Evolutionary conservation across 2,113 vertebrate species (phyloP).

Genomic region (Pelodiscus sinensis): DNA sequence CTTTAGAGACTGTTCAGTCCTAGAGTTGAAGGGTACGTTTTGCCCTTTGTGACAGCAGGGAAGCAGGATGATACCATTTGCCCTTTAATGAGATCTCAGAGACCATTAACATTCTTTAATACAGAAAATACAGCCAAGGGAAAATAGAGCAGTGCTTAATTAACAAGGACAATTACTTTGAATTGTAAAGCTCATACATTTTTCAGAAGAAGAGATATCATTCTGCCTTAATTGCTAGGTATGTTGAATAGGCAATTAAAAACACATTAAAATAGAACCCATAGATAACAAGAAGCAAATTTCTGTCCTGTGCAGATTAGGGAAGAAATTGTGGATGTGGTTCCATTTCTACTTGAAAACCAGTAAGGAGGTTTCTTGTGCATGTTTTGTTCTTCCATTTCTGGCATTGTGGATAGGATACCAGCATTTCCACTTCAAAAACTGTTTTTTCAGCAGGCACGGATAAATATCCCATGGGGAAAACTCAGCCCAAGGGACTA

Average conservation of each 20-base stretch:
- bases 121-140: slow-evolving; percentile 63
- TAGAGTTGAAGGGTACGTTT: not conserved
- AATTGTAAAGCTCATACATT: slow-evolving; percentile 76
- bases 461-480: not conserved
- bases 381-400: slow-evolving; percentile 34
- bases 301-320: slow-evolving; percentile 61
- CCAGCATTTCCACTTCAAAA: slow-evolving; percentile 28
- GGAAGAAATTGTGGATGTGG: slow-evolving; percentile 15
- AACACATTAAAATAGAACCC: slow-evolving; percentile 73
- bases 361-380: not conserved
- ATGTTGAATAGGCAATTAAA: slow-evolving; percentile 80
- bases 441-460: not conserved
- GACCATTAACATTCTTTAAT: slow-evolving; percentile 59
- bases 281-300: slow-evolving; percentile 60
- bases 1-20: not conserved
- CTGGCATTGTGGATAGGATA: slow-evolving; percentile 34
- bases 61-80: not conserved
- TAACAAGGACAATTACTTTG: slow-evolving; percentile 79
- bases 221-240: slow-evolving; percentile 79
- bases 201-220: slow-evolving; percentile 73
- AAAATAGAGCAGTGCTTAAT: slow-evolving; percentile 79
- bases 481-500: not conserved
- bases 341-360: not conserved
- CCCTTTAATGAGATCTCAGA: slow-evolving; percentile 52
- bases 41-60: slow-evolving; percentile 14